Evolutionary conservation across 2,888 invertebrate species (phyloP), one percentile per base, ranked within the genome.

Genomic region (Stegophylla sp.): DNA sequence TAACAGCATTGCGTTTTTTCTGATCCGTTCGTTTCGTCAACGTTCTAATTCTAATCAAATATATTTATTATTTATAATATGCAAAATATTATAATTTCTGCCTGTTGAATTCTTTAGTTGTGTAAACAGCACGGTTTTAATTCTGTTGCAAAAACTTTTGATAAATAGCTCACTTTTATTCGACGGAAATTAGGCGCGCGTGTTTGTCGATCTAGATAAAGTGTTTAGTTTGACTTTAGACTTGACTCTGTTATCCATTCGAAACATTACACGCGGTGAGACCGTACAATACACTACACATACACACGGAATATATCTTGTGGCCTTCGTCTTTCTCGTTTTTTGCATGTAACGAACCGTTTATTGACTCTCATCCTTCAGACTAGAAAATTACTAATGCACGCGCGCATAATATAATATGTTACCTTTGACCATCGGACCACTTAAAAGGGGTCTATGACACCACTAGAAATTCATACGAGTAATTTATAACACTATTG

Each of bases 271-370:
- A 12, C 20, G 10, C 9, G 20, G 53, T 53, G 4, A 7, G n/a
- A n/a, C 9, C 9, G n/a, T n/a, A 23, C 20, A 51, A 51, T 51
- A 51, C 1, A 45, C 4, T 15, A 48, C n/a, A 23, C 20, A 20
- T n/a, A 51, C 51, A 20, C 9, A 56, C 20, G 56, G 15, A 51
- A 74, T 45, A 20, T 12, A 61, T 63, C 48, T 63, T 4, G n/a
- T 74, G 63, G 63, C 74, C 74, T 75, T 75, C 74, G n/a, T 64
- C 28, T 51, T 23, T 51, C 51, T 74, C 34, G 17, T 51, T 63
- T 63, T n/a, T 63, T 74, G 63, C 63, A 17, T 34, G 20, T 75
- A 51, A 75, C 20, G 69, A 75, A 75, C 17, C 41, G 69, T 75
- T 63, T 75, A 63, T 63, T 74, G 63, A 63, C 74, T 28, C 74